phyloP scores from a whole-genome alignment of 2,888 invertebrate species.

The Andrena trimmerana region DNA sequence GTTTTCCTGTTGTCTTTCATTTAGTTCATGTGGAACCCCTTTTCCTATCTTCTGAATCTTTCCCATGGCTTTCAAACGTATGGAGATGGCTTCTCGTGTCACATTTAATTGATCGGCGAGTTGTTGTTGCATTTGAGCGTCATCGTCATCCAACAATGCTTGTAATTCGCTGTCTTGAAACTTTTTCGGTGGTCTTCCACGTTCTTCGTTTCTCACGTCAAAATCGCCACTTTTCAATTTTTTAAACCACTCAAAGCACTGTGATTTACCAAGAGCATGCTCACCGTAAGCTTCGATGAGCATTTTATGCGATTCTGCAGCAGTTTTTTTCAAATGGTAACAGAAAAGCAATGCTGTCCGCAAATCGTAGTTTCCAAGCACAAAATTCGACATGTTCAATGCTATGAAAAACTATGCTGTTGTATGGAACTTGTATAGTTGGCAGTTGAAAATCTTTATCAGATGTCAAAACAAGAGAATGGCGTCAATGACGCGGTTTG shows the following conservation, averaged over 20 bases:
- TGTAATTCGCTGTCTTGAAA: not conserved
- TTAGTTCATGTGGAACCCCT: not conserved
- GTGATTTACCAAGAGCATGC: not conserved
- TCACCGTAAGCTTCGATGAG: not conserved
- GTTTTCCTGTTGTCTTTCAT: constrained; percentile 1
- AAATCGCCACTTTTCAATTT: constrained; percentile 5
- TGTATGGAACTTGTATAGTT: constrained; percentile 6
- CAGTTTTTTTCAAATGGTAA: constrained; percentile 17
- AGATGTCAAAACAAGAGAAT: constrained; percentile 1
- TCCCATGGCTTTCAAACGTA: no score
- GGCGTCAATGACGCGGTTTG: constrained; percentile 8
- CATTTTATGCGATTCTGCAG: not conserved
- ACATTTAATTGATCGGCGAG: no score
- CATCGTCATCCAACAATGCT: not conserved
- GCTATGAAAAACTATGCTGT: constrained; percentile 10
- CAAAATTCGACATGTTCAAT: constrained; percentile 9
- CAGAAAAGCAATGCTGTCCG: constrained; percentile 5
- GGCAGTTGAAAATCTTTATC: not conserved
- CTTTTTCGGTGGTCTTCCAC: not conserved
- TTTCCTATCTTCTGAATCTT: not conserved
- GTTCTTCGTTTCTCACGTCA: constrained; percentile 1
- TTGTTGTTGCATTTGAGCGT: not conserved
- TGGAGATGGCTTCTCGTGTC: no score
- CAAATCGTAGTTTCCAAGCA: not conserved
- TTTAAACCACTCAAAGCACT: constrained; percentile 13